These are phyloP conservation scores for Cantharis flavilabris DNA, from an alignment of 2,888 invertebrate genomes.

Conservation along the genomic window DNA sequence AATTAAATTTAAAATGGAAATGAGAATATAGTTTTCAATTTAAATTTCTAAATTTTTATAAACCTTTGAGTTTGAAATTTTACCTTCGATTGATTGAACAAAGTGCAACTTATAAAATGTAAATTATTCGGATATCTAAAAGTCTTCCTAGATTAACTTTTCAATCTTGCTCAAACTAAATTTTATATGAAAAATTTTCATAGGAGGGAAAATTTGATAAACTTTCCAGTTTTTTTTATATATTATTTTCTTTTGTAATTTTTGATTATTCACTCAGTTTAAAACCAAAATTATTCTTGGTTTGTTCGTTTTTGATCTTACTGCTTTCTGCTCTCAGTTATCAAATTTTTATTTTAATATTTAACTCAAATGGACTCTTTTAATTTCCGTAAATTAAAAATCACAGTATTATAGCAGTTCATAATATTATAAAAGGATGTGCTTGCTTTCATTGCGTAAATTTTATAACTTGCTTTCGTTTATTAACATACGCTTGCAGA, in stretches of 20 bases:
- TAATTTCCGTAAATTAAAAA: neutral
- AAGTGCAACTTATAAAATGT: neutral
- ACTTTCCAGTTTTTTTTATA: neutral
- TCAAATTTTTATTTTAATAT: neutral
- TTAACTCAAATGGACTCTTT: neutral
- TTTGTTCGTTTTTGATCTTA: too few species aligned
- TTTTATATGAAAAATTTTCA: neutral
- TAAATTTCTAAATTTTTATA: slow-evolving; percentile 12
- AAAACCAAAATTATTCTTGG: neutral
- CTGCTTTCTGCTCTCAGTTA: neutral
- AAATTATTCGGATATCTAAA: neutral
- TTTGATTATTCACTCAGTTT: neutral
- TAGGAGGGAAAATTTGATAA: neutral
- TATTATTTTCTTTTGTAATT: neutral
- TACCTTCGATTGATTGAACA: neutral
- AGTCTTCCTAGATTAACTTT: neutral
- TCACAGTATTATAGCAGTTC: neutral
- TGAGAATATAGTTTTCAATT: slow-evolving; percentile 29
- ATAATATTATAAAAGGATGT: neutral
- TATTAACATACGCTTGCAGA: neutral
- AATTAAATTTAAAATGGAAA: slow-evolving; percentile 32
- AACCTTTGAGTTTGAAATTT: neutral
- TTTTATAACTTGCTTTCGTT: neutral
- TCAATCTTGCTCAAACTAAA: neutral
- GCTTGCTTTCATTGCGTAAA: neutral